Conservation (phyloP, 1,140 invertebrate genomes). For the Drosophila funebris region DNA sequence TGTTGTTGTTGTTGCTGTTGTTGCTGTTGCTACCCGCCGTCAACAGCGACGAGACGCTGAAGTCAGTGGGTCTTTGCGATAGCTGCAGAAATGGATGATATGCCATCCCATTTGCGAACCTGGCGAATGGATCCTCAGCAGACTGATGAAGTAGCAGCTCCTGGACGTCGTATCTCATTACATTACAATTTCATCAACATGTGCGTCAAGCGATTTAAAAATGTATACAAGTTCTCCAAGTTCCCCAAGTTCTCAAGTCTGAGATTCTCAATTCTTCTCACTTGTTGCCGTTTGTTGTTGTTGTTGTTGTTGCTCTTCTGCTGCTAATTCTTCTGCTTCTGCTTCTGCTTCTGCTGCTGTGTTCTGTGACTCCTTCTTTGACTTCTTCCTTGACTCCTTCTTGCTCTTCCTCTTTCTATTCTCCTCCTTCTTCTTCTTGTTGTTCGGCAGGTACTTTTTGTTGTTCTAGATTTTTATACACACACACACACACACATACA, state of each 20-base stretch:
- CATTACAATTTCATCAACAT: constrained; percentile 81
- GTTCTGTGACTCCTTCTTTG: constrained; percentile 6
- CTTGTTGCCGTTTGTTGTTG: constrained; percentile 26
- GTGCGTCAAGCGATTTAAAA: constrained; percentile 64
- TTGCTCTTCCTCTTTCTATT: not conserved
- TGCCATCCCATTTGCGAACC: constrained; percentile 87
- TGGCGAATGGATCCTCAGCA: constrained; percentile 87
- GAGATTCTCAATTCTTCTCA: not conserved
- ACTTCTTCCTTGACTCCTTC: not conserved
- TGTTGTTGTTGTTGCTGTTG: constrained; percentile 55
- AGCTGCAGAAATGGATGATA: constrained; percentile 89
- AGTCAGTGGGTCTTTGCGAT: constrained; percentile 93
- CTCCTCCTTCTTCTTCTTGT: too few relatives aligned
- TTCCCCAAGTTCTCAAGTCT: not conserved
- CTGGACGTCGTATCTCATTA: constrained; percentile 85
- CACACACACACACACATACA: constrained; percentile 16
- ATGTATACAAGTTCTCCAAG: too few relatives aligned
- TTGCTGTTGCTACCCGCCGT: constrained; percentile 86
- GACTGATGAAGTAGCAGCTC: constrained; percentile 86
- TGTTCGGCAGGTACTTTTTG: constrained; percentile 58
- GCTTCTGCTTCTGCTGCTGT: too few relatives aligned
- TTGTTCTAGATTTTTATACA: constrained; percentile 7
- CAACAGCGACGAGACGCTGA: constrained; percentile 94
- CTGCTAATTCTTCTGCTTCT: too few relatives aligned
- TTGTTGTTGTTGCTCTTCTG: constrained; percentile 13